These are phyloP conservation scores for Trichogramma evanescens DNA, from an alignment of 2,888 invertebrate species.

Conservation along the genomic window DNA sequence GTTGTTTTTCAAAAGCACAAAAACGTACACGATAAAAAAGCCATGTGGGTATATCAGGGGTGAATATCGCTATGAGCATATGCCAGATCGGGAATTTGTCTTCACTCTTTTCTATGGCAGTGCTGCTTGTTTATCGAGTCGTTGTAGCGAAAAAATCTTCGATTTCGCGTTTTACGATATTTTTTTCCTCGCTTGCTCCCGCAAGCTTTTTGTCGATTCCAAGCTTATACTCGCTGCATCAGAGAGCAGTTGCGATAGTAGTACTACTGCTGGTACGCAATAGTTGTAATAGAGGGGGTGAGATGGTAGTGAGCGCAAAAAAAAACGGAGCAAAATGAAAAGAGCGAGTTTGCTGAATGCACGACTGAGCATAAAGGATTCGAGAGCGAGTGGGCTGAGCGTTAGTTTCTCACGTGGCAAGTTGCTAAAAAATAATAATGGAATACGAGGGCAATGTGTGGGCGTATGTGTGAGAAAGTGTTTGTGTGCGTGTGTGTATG, in stretches of 20 bases:
- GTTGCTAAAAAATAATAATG: constrained; percentile 43
- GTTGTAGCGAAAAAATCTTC: neutral
- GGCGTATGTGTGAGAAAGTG: constrained; percentile 7
- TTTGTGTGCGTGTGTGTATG: too few relatives aligned
- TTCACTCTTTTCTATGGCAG: too few relatives aligned
- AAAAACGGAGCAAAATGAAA: constrained; percentile 4
- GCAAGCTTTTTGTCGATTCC: too few relatives aligned
- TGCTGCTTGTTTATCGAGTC: neutral
- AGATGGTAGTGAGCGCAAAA: too few relatives aligned
- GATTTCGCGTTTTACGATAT: neutral
- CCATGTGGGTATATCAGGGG: neutral
- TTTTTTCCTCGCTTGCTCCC: neutral
- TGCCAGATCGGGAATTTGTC: too few relatives aligned
- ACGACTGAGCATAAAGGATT: constrained; percentile 10
- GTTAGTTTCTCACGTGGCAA: constrained; percentile 15
- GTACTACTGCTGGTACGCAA: too few relatives aligned
- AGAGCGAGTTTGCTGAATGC: neutral
- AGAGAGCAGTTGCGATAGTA: too few relatives aligned
- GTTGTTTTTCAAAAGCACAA: neutral
- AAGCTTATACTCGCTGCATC: too few relatives aligned
- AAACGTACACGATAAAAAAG: neutral
- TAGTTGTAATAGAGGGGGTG: too few relatives aligned
- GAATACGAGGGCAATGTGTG: constrained; percentile 19
- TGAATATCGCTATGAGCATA: too few relatives aligned
- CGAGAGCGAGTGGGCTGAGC: neutral